A percentile compares a stretch with the other conserved stretches of the same genome.
These are phyloP conservation scores for Cichladusa arquata DNA, from an alignment of 2,113 vertebrate genomes.

Conservation along the genomic window DNA sequence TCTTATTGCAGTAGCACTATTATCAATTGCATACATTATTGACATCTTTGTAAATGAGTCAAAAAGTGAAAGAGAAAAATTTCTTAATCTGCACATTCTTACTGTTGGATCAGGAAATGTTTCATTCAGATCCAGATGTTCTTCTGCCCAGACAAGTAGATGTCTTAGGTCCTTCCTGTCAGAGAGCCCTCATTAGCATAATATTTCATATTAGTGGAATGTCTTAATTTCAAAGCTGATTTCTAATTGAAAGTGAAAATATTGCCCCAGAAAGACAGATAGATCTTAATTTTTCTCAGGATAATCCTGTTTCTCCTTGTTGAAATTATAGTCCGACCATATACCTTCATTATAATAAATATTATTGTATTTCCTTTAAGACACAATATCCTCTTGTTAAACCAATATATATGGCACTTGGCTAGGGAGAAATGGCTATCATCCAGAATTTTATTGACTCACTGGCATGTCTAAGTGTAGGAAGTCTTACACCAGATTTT, in stretches of 20 bases:
- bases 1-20: background rate
- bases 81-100: background rate
- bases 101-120: background rate
- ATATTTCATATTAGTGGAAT: background rate
- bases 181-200: background rate
- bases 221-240: background rate
- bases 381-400: background rate
- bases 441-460: background rate
- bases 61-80: background rate
- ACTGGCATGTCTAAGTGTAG: background rate
- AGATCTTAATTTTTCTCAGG: background rate
- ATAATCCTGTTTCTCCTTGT: background rate
- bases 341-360: background rate
- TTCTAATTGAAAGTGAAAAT: background rate
- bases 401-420: background rate
- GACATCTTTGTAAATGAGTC: background rate
- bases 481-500: background rate
- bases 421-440: background rate
- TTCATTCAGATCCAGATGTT: background rate
- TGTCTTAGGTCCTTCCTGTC: background rate
- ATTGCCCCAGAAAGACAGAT: background rate
- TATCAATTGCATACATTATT: background rate
- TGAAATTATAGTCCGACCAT: background rate
- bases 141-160: background rate
- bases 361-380: background rate